Evolutionary conservation across 2,113 vertebrate species (phyloP), one percentile per base, ranked within the genome.

Genomic region (Pituophis catenifer): DNA sequence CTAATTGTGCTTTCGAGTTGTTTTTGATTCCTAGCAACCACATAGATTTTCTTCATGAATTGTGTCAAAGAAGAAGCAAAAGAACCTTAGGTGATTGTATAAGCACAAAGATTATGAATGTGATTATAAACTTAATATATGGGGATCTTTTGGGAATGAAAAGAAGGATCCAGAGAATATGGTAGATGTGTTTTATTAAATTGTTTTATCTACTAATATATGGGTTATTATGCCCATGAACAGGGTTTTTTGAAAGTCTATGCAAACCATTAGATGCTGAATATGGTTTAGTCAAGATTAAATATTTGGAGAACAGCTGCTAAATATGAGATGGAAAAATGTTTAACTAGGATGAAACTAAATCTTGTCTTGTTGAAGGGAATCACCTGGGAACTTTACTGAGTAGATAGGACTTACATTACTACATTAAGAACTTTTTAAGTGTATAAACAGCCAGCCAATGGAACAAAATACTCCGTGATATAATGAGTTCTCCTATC

Each of bases 151-250:
- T 55, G 59, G 29, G 13, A n/a, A 70, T n/a, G 13, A 75, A 70
- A 55, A 88, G 5, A 87, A 24, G 52, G 62, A 91, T 53, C 9
- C n/a, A 90, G 52, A 93, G 19, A 13, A 86, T 96, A 94, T 93
- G 59, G 95, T 94, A 0, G 95, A 86, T 96, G 94, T 95, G 95
- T 97, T 96, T 44, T 95, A 96, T 93, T 93, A 44, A 44, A 44
- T 44, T 8, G 94, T 94, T 94, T 95, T 95, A 96, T 96, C 88
- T 38, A 6, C 93, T 91, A 94, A 91, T 94, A 86, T 58, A 75
- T 94, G 89, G 91, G 92, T 95, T 94, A 93, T 94, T 96, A 58
- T 95, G 89, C 93, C 90, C 90, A 94, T 90, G 57, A 87, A 92
- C 87, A 75, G 89, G 6, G 86, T 90, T 95, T 94, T 89, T 88